Evolutionary conservation across 1,140 invertebrate species (phyloP), one percentile per base, ranked within the genome.

Genomic region (Drosophila oshimai): DNA sequence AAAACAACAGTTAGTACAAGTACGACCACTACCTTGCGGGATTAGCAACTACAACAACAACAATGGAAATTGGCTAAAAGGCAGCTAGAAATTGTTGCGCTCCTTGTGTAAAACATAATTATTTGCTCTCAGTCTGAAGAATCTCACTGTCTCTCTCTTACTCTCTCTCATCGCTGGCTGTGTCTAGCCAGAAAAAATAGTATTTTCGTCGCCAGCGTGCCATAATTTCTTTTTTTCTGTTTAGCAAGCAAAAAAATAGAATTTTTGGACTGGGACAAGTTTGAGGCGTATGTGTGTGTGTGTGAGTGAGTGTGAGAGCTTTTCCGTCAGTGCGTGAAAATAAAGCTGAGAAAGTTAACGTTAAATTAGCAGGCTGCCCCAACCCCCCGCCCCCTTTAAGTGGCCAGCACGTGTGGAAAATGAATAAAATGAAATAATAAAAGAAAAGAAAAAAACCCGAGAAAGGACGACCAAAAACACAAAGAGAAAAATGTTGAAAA

Each of bases 151-250:
- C 31, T 51, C 49, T 18, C 12, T 15, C 47, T 13, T 1, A n/a
- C 13, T 17, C 20, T 20, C 2, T 28, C 17, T 9, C 33, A 17
- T 42, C 37, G 34, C 46, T 74, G 65, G 28, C 46, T 50, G 36
- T 49, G 58, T 49, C 61, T 65, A 65, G 61, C 33, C 26, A 49
- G 42, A 50, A 50, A 50, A 65, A 54, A 42, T 60, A 72, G 65
- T 60, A 76, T 64, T 71, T 76, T 62, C 51, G 72, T 81, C 76
- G 76, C 76, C 72, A 80, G 72, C 77, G 71, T 75, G 55, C 68
- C 69, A 83, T 78, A 84, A 74, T 83, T 83, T 60, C 41, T 54
- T 60, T 68, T 61, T 84, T 84, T 74, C 54, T 24, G 37, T 57
- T 83, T 84, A 45, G 58, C 62, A 31, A 79, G 79, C 69, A 65